Evolutionary conservation across 2,113 vertebrate species (phyloP), one percentile per base, ranked within the genome.

Genomic region (Elgaria multicarinata): DNA sequence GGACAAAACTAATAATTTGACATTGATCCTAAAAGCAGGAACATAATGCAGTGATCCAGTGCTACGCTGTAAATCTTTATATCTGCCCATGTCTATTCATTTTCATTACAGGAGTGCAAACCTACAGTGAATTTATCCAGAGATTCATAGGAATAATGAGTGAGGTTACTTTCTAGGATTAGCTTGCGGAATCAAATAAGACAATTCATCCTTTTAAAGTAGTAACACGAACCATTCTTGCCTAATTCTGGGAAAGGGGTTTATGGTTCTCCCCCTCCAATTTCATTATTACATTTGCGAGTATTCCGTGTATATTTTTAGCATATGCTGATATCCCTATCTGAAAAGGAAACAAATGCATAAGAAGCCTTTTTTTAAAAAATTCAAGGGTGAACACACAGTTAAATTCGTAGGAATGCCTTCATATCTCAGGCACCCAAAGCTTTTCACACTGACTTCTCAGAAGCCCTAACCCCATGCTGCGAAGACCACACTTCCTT

Each of bases 1-100:
- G 8, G 75, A 85, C 89, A 91, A 4, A 87, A 22, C 36, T 6
- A 83, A 84, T n/a, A 88, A 67, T n/a, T 64, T 58, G 92, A 87
- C 10, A 85, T 87, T 80, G 46, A 88, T 44, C 31, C 69, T 9
- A 90, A 91, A 39, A 75, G 42, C 18, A 90, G 46, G 91, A 90
- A 90, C 76, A 24, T 6, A 90, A 69, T 33, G 18, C 46, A 6
- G 24, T 46, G 0, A 26, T 81, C 87, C 16, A 87, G 72, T 1
- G 66, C 24, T 13, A 92, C 18, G 1, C 4, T 81, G 53, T 79
- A 44, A 20, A 88, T 87, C 86, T 31, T 80, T 67, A 6, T 87
- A 79, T 31, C 13, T 58, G 28, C 14, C 18, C 28, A 3, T 71
- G 55, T 71, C 39, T 86, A 64, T n/a, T 53, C n/a, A 87, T 91